A percentile compares a stretch with the other conserved stretches of the same genome.
phyloP scores from a whole-genome alignment of 2,888 invertebrate species.

The Himalopsyche tibetana region DNA sequence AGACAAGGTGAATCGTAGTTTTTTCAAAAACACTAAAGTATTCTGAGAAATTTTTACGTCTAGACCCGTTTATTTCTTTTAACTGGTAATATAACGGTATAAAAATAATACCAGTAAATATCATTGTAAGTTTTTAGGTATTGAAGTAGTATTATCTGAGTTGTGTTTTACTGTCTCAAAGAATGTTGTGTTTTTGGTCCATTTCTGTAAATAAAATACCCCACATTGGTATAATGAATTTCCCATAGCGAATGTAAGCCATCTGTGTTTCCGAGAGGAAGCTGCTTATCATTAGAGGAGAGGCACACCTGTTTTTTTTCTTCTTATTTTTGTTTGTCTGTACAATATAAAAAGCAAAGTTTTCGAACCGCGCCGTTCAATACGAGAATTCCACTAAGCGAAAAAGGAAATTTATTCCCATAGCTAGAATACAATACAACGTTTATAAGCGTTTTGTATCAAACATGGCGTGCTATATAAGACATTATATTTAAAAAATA shows the following conservation, averaged over 20 bases:
- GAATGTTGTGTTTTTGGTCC: not conserved
- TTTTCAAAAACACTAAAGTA: no score
- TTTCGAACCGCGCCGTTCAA: conserved; percentile 55
- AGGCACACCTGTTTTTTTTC: conserved; percentile 19
- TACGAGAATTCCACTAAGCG: conserved; percentile 46
- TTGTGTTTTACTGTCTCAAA: not conserved
- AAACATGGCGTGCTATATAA: no score
- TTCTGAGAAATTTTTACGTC: no score
- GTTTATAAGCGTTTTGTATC: not conserved
- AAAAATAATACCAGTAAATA: no score
- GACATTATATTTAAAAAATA: no score
- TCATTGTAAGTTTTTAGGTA: no score
- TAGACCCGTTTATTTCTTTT: no score
- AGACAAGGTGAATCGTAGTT: no score
- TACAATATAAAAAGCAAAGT: conserved; percentile 3
- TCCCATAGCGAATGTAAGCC: conserved; percentile 48
- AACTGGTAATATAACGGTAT: no score
- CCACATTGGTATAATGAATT: conserved; percentile 51
- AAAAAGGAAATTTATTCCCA: not conserved
- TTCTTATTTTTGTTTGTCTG: not conserved
- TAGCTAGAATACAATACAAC: not conserved
- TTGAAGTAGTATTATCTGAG: not conserved
- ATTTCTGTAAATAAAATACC: not conserved
- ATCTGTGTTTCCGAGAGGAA: conserved; percentile 14
- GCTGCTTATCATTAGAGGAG: conserved; percentile 2